Evolutionary conservation across 2,888 invertebrate species (phyloP), one percentile per base, ranked within the genome.

Genomic region (Pristionchus mayeri): DNA sequence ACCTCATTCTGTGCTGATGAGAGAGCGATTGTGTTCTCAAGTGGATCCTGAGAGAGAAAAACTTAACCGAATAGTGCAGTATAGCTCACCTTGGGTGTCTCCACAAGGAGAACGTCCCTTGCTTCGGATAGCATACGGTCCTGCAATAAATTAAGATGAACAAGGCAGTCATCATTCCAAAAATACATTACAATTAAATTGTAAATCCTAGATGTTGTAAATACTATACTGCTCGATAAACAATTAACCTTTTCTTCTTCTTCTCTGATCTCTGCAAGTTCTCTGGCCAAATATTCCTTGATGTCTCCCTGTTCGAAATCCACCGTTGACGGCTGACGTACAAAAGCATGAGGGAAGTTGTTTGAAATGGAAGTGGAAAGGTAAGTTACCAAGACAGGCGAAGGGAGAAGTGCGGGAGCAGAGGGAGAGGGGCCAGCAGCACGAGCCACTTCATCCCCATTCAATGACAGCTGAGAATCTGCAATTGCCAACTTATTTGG

Each of bases 381-480:
- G n/a, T n/a, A n/a, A n/a, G 7, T 44, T 13, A 44, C 44, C 7
- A 44, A 44, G 6, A 44, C 13, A 9, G 44, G 44, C 6, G 44
- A 44, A 44, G 44, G 44, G 52, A 6, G 52, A 16, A n/a, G 6
- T 54, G n/a, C 54, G 7, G 30, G 60, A 67, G 21, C 4, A 21
- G 67, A 67, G 37, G 34, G 21, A n/a, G 67, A 67, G 18, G 67
- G 37, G 37, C 30, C 67, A 3, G n/a, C 21, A 67, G 67, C n/a
- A 21, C 37, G 21, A 4, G 2, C 37, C 37, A 37, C 21, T 37
- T 37, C 67, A 21, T 67, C 67, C 9, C 21, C 67, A 34, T 37
- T 34, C 67, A 67, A 21, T 18, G 67, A 67, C 67, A 67, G 21
- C 21, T 67, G 67, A 37, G 67, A 37, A 18, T 67, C 67, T 67